phyloP scores from a whole-genome alignment of 2,797 vertebrate genomes.

The Nothura maculosa region DNA sequence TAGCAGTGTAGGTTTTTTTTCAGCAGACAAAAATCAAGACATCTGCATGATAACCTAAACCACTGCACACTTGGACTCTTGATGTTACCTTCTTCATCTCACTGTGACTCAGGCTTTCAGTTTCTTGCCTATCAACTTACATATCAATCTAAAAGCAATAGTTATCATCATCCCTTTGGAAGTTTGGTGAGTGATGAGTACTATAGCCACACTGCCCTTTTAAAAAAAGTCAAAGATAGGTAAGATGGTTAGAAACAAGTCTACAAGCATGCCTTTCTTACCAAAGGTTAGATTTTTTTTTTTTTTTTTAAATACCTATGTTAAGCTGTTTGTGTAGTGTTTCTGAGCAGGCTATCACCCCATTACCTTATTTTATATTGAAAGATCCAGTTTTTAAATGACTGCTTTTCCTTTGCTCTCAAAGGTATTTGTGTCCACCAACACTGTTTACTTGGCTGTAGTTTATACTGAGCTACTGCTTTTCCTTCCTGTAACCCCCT shows the following conservation, averaged over 20 bases:
- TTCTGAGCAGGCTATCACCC: not conserved
- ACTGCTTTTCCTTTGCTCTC: not conserved
- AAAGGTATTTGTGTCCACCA: not conserved
- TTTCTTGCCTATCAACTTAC: not conserved
- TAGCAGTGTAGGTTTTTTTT: not conserved
- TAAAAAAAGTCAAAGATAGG: not conserved
- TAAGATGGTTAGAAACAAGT: not conserved
- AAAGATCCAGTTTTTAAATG: not conserved
- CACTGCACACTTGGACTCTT: not conserved
- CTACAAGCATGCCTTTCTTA: not conserved
- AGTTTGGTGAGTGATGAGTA: not conserved
- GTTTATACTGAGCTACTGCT: not conserved
- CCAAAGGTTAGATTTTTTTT: not conserved
- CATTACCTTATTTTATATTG: not conserved
- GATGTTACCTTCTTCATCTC: conserved; percentile 6
- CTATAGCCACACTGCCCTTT: not conserved
- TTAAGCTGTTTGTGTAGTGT: not conserved
- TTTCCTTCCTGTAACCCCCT: not conserved
- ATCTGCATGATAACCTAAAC: not conserved
- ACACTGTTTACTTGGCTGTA: not conserved
- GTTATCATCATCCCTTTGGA: not conserved
- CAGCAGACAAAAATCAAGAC: not conserved
- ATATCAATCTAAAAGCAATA: not conserved
- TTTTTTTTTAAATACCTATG: not conserved
- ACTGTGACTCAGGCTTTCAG: not conserved